Evolutionary conservation across 2,888 invertebrate species (phyloP).

Genomic region (Pterostichus madidus): DNA sequence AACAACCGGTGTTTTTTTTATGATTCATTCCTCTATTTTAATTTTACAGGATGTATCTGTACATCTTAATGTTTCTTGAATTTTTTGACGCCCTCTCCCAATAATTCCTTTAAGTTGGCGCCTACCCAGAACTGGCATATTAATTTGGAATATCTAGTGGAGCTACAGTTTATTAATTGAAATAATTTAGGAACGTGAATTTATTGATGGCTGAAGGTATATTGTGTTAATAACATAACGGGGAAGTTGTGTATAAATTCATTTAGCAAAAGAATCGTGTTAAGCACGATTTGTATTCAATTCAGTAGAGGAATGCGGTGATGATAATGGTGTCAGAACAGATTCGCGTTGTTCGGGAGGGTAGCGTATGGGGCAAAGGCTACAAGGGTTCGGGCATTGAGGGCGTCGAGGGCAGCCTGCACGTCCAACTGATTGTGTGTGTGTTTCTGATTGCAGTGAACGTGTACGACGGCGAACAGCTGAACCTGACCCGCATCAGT

Average conservation of each 20-base stretch:
- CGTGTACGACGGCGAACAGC: slow-evolving; percentile 90
- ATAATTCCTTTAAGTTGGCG: too few species aligned
- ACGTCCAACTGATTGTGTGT: slow-evolving; percentile 54
- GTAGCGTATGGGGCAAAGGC: slow-evolving; percentile 12
- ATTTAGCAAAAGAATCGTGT: background rate
- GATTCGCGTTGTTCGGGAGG: slow-evolving; percentile 18
- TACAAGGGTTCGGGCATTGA: slow-evolving; percentile 1
- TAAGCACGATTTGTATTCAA: slow-evolving; percentile 22
- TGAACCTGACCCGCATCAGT: slow-evolving; percentile 92
- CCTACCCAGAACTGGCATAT: too few species aligned
- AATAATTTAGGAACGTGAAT: too few species aligned
- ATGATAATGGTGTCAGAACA: slow-evolving; percentile 32
- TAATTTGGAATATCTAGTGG: too few species aligned
- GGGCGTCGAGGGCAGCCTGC: slow-evolving; percentile 34
- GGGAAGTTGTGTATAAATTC: background rate
- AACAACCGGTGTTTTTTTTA: too few species aligned
- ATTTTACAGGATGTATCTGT: too few species aligned
- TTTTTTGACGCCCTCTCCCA: too few species aligned
- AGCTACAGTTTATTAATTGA: too few species aligned
- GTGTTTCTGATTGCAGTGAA: slow-evolving; percentile 81
- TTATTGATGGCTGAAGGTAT: too few species aligned
- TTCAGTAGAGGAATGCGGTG: slow-evolving; percentile 12
- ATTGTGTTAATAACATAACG: too few species aligned
- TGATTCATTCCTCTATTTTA: too few species aligned
- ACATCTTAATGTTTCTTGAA: too few species aligned